Conservation (phyloP, 2,888 invertebrate genomes). For the Catocala nupta region DNA sequence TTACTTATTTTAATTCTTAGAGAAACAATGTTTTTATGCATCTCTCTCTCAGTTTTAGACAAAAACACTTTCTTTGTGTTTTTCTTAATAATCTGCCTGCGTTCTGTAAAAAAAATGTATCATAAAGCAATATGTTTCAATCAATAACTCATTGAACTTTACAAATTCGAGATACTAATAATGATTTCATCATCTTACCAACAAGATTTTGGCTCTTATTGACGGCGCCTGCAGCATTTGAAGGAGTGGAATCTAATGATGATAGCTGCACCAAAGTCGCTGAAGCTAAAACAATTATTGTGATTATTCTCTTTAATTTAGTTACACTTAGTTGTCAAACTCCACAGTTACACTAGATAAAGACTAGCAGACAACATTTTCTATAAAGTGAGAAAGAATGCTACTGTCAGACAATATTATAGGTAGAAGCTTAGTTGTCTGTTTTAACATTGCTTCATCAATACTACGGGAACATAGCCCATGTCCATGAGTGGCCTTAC, state of each 20-base stretch:
- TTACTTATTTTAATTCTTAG: constrained; percentile 13
- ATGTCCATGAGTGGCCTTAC: background rate
- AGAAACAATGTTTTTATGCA: constrained; percentile 14
- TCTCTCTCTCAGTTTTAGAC: constrained; percentile 10
- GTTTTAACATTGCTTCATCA: background rate
- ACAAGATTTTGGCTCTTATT: background rate
- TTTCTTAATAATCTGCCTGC: constrained; percentile 5
- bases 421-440: too few species aligned
- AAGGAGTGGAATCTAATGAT: too few species aligned
- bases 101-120: constrained; percentile 17
- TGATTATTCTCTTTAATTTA: too few species aligned
- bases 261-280: too few species aligned
- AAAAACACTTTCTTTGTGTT: constrained; percentile 5
- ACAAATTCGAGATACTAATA: too few species aligned
- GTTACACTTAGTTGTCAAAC: background rate
- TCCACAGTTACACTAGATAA: background rate
- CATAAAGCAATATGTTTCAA: background rate
- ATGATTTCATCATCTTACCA: too few species aligned
- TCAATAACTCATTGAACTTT: too few species aligned
- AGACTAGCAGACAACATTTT: too few species aligned
- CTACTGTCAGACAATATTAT: too few species aligned
- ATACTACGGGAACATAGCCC: background rate
- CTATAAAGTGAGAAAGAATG: background rate
- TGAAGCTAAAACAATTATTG: too few species aligned
- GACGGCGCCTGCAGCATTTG: too few species aligned